These are phyloP conservation scores for Palloptera scutellata DNA, from an alignment of 2,888 invertebrate genomes.

Conservation along the genomic window DNA sequence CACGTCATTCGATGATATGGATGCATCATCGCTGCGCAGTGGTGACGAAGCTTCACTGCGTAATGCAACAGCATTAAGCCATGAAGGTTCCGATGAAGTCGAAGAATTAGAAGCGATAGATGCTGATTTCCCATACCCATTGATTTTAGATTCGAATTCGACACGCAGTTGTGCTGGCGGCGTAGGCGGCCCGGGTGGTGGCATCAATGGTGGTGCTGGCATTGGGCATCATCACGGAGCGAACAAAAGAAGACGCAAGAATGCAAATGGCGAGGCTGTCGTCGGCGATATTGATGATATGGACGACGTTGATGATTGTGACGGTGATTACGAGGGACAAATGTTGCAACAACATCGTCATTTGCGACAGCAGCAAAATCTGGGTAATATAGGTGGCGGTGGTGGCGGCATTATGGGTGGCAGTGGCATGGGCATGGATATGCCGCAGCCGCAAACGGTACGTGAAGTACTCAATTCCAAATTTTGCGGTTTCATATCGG, in stretches of 20 bases:
- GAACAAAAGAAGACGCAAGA: slow-evolving; percentile 22
- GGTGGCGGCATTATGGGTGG: slow-evolving; percentile 34
- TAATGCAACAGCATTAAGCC: slow-evolving; percentile 37
- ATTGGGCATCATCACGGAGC: not conserved
- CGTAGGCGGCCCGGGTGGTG: slow-evolving; percentile 24
- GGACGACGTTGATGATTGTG: slow-evolving; percentile 38
- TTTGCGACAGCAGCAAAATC: slow-evolving; percentile 55
- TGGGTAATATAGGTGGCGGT: slow-evolving; percentile 28
- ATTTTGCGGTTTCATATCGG: slow-evolving; percentile 61
- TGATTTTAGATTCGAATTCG: slow-evolving; percentile 57
- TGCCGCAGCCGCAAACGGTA: slow-evolving; percentile 58
- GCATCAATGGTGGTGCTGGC: slow-evolving; percentile 37
- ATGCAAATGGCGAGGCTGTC: slow-evolving; percentile 37
- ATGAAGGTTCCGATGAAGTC: slow-evolving; percentile 55
- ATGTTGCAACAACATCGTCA: slow-evolving; percentile 60
- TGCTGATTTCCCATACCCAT: slow-evolving; percentile 61
- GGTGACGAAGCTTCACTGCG: slow-evolving; percentile 42
- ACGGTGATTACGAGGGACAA: slow-evolving; percentile 57
- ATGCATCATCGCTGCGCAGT: slow-evolving; percentile 53
- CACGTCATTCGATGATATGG: slow-evolving; percentile 52
- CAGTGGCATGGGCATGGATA: slow-evolving; percentile 41
- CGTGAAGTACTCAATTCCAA: slow-evolving; percentile 61
- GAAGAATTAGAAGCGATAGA: slow-evolving; percentile 61
- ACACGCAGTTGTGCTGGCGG: slow-evolving; percentile 44
- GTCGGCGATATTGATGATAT: slow-evolving; percentile 39